Percentiles rank a stretch among this genome's conserved stretches.
Conservation (phyloP, 2,113 vertebrate genomes). For the Phyllostomus discolor region DNA sequence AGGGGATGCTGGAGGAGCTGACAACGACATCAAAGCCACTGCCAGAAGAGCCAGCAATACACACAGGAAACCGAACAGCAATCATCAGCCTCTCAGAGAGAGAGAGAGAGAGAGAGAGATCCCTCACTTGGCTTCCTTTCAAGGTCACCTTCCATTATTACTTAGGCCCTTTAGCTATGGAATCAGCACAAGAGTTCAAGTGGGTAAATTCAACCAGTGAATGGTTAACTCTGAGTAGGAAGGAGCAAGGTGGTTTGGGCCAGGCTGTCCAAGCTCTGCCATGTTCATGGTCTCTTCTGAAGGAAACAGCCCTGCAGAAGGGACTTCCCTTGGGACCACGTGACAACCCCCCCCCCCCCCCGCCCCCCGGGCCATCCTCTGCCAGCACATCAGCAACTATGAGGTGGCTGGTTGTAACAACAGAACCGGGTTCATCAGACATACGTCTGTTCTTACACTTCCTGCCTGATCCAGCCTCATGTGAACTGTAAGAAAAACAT, state of each 20-base stretch:
- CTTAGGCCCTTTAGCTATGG: background rate
- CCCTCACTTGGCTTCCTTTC: background rate
- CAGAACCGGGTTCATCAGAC: background rate
- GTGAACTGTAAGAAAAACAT: background rate
- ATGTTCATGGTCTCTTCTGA: background rate
- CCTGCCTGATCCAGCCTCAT: background rate
- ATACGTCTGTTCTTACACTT: background rate
- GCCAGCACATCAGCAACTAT: background rate
- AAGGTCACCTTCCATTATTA: background rate
- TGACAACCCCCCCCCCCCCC: accelerated
- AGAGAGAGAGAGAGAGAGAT: too few relatives aligned
- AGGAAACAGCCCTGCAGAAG: background rate
- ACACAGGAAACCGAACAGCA: background rate
- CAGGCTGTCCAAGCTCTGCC: background rate
- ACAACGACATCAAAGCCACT: background rate
- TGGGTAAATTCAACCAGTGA: background rate
- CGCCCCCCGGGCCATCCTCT: background rate
- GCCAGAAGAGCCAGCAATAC: background rate
- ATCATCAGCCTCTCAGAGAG: background rate
- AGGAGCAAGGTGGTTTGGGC: background rate
- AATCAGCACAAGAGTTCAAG: background rate
- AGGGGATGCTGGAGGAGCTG: background rate
- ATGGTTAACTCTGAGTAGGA: background rate
- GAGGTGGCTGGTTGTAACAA: background rate
- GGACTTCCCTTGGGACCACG: background rate